Conservation (phyloP, 2,113 vertebrate species). For the Cyprinus carpio region DNA sequence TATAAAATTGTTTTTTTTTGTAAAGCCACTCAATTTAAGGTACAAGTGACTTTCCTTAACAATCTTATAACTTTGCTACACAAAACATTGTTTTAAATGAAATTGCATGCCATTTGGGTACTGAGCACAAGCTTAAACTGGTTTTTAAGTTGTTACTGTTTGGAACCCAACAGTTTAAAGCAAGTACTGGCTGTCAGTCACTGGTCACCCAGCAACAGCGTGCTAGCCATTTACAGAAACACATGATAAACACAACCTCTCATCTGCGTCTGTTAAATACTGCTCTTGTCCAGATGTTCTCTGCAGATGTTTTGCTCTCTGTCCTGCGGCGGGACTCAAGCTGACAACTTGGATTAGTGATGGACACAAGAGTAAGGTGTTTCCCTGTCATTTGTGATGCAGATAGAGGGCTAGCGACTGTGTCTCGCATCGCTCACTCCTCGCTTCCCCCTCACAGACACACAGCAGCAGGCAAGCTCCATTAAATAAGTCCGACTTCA, state of each 20-base stretch:
- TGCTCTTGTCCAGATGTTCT: constrained; percentile 38
- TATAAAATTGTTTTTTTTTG: too few relatives aligned
- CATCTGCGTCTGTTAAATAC: constrained; percentile 15
- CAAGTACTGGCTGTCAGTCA: background rate
- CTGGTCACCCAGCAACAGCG: background rate
- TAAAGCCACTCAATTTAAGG: too few relatives aligned
- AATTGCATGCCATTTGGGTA: too few relatives aligned
- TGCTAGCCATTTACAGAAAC: background rate
- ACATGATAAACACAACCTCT: constrained; percentile 22
- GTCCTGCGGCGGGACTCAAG: background rate
- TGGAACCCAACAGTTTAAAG: background rate
- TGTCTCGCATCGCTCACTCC: constrained; percentile 3
- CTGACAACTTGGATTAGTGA: constrained; percentile 27
- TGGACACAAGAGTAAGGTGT: background rate
- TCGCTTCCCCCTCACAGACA: constrained; percentile 21
- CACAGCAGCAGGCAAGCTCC: constrained; percentile 1
- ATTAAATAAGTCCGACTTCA: constrained; percentile 34
- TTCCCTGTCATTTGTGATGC: constrained; percentile 1
- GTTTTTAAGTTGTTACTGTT: background rate
- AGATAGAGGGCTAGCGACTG: background rate
- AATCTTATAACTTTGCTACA: too few relatives aligned
- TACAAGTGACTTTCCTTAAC: too few relatives aligned
- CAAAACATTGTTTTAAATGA: background rate
- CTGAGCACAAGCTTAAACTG: background rate
- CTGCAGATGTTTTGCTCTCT: constrained; percentile 13